Evolutionary conservation across 1,140 invertebrate species (phyloP).

Genomic region (Drosophila takahashii): DNA sequence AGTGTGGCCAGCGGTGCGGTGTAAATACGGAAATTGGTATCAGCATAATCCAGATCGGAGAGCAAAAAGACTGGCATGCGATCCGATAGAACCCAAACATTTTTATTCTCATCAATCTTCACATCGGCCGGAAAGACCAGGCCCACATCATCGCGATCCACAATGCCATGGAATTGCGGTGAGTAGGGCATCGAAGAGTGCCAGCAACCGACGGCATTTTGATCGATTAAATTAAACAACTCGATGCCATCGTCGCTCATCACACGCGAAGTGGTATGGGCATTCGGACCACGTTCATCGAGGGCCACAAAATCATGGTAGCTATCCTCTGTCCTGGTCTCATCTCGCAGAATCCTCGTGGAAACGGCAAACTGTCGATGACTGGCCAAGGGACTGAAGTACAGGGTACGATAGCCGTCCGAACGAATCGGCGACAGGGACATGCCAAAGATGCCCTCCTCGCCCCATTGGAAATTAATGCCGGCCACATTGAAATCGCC

Average conservation of each 20-base stretch:
- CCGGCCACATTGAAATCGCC: slow-evolving; percentile 92
- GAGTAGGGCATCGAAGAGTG: slow-evolving; percentile 88
- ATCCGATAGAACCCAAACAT: slow-evolving; percentile 92
- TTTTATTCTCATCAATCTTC: slow-evolving; percentile 88
- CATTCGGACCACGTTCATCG: slow-evolving; percentile 88
- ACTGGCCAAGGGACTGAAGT: slow-evolving; percentile 91
- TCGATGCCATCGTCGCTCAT: slow-evolving; percentile 91
- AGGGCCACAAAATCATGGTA: slow-evolving; percentile 90
- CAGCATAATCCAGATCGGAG: slow-evolving; percentile 89
- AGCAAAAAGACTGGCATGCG: slow-evolving; percentile 91
- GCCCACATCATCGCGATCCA: slow-evolving; percentile 90
- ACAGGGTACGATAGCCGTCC: slow-evolving; percentile 89
- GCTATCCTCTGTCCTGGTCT: slow-evolving; percentile 87
- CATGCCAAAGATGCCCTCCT: slow-evolving; percentile 93
- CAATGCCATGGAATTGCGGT: slow-evolving; percentile 89
- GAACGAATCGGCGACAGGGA: slow-evolving; percentile 87
- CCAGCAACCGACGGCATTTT: slow-evolving; percentile 93
- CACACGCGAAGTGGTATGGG: slow-evolving; percentile 89
- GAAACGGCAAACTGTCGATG: slow-evolving; percentile 91
- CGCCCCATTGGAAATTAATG: slow-evolving; percentile 92
- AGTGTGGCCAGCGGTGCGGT: slow-evolving; percentile 88
- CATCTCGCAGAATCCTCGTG: slow-evolving; percentile 89
- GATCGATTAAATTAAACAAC: slow-evolving; percentile 91
- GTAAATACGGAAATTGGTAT: slow-evolving; percentile 92
- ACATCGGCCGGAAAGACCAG: slow-evolving; percentile 92